phyloP scores from a whole-genome alignment of 2,797 vertebrate genomes.

The Perdix hodgsoniae region DNA sequence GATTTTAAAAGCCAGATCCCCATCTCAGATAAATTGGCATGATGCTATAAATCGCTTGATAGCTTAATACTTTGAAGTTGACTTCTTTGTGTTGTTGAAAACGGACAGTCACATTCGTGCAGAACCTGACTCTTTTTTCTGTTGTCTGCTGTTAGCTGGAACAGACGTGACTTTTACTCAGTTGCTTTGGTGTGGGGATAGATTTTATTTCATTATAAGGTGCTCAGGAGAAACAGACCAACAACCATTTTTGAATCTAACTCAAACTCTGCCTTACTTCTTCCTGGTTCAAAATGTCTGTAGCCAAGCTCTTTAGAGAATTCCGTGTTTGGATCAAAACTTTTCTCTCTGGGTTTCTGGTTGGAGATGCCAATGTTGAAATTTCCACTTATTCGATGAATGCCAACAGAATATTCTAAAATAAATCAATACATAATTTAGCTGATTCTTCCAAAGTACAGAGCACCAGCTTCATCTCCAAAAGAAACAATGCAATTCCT shows the following conservation, averaged over 20 bases:
- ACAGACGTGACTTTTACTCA: background rate
- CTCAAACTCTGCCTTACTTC: background rate
- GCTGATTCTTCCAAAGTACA: background rate
- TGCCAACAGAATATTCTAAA: background rate
- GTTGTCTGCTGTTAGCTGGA: background rate
- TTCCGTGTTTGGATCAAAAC: background rate
- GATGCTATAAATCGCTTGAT: background rate
- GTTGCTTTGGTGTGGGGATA: background rate
- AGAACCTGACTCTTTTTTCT: background rate
- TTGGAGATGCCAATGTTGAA: background rate
- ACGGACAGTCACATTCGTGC: background rate
- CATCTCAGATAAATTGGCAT: background rate
- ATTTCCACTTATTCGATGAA: background rate
- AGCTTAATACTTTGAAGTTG: background rate
- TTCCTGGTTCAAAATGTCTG: background rate
- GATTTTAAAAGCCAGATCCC: slow-evolving; percentile 26
- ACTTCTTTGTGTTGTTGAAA: background rate
- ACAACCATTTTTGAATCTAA: background rate
- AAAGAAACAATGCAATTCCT: background rate
- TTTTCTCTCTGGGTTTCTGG: background rate
- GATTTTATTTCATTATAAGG: background rate
- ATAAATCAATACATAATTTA: background rate
- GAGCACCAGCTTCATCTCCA: background rate
- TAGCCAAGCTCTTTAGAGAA: background rate
- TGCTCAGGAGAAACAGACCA: background rate